Evolutionary conservation across 2,888 invertebrate species (phyloP).

Genomic region (Hirtodrosophila histrioides): DNA sequence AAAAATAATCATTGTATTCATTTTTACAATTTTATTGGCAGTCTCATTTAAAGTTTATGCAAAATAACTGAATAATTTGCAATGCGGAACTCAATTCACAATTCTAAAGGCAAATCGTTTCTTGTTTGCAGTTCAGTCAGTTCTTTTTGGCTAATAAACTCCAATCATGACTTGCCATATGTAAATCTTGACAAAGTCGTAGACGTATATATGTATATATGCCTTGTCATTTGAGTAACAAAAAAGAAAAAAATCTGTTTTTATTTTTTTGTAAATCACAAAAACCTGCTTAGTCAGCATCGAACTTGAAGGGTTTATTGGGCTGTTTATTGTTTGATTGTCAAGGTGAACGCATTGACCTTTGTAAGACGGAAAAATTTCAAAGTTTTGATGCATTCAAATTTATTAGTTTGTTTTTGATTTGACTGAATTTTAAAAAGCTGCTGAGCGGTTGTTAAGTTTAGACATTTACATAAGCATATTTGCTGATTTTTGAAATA

Average conservation of each 20-base stretch:
- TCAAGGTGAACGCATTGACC: conserved; percentile 69
- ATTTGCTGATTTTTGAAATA: too few species aligned
- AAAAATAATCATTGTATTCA: neutral
- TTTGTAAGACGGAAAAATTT: conserved; percentile 64
- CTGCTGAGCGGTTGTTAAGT: neutral
- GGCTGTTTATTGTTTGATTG: conserved; percentile 59
- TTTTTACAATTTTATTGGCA: conserved; percentile 28
- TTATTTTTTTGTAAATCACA: conserved; percentile 39
- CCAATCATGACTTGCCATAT: conserved; percentile 46
- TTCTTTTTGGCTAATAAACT: conserved; percentile 44
- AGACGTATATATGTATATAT: conserved; percentile 28
- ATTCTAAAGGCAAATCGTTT: conserved; percentile 7
- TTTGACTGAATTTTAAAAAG: conserved; percentile 28
- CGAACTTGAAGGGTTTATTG: conserved; percentile 53
- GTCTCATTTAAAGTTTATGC: conserved; percentile 11
- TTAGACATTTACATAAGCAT: too few species aligned
- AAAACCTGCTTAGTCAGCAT: conserved; percentile 66
- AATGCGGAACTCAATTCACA: conserved; percentile 39
- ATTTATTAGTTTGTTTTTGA: conserved; percentile 22
- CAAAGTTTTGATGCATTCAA: conserved; percentile 13
- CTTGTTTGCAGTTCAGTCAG: conserved; percentile 18
- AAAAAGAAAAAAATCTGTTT: too few species aligned
- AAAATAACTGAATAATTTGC: conserved; percentile 12
- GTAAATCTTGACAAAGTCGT: conserved; percentile 38
- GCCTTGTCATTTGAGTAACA: conserved; percentile 45